Evolutionary conservation across 2,797 vertebrate genomes (phyloP), one percentile per base, ranked within the genome.

Genomic region (Microhierax caerulescens): DNA sequence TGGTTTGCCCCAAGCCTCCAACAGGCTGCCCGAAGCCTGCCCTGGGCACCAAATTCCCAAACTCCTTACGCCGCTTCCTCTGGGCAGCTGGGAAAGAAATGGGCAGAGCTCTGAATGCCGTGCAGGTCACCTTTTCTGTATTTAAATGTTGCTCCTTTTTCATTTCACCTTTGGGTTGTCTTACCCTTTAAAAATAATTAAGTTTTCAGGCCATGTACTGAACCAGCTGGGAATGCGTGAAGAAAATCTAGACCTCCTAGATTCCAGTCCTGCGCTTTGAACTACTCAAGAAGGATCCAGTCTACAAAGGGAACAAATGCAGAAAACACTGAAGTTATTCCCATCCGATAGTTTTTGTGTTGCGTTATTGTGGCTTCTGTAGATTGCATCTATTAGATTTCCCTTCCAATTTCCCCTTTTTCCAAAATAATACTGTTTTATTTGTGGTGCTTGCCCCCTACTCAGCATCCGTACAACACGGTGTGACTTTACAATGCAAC

Each of bases 41-140:
- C 87, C 34, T 34, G n/a, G 67, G 68, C 75, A 85, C 43, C 39
- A 18, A 14, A 57, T 53, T 56, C 65, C 43, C 45, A 18, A 14
- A 57, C 48, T 56, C 65, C 28, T 83, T 24, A 19, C n/a, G 11
- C 3, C 0, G 0, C 27, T 59, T 15, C 21, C 21, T 85, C 37
- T n/a, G 37, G 65, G n/a, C 41, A 59, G 77, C 23, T 36, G 47
- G 27, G 36, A 50, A 65, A 20, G 39, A 63, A 77, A 53, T 2
- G 2, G 34, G 12, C 59, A 30, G 21, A 61, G 60, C 10, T 30
- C 36, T 39, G 1, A 1, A 1, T 15, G 45, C 15, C 3, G 0
- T 14, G 11, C 30, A 65, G 34, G 43, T 39, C 32, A 28, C 25
- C 67, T 47, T 28, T 79, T 45, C 70, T 59, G 7, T 59, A 13